These are phyloP conservation scores for Scleropages formosus DNA, from an alignment of 2,797 vertebrate genomes.

Conservation along the genomic window DNA sequence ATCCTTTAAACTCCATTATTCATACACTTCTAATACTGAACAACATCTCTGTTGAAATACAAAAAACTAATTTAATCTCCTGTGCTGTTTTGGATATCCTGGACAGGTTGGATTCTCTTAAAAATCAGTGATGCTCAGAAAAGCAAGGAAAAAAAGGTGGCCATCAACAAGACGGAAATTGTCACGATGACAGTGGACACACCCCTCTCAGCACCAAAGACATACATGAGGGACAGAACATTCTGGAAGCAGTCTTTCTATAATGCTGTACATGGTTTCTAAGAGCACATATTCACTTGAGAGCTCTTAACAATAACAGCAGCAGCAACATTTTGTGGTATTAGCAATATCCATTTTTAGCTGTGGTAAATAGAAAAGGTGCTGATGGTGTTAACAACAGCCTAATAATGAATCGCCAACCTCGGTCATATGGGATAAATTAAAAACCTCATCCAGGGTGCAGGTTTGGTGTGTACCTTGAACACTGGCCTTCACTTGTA, in stretches of 20 bases:
- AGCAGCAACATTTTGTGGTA: background rate
- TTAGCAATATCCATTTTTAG: constrained; percentile 23
- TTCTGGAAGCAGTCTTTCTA: too few relatives aligned
- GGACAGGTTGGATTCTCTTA: too few relatives aligned
- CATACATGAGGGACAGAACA: too few relatives aligned
- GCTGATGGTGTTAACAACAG: constrained; percentile 5
- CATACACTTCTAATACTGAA: background rate
- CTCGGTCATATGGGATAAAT: background rate
- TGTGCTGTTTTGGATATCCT: background rate
- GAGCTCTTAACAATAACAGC: too few relatives aligned
- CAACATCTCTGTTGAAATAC: background rate
- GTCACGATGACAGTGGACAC: too few relatives aligned
- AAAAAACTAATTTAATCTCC: constrained; percentile 9
- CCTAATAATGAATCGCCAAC: background rate
- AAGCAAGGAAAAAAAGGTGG: too few relatives aligned
- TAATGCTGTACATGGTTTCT: too few relatives aligned
- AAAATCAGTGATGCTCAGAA: too few relatives aligned
- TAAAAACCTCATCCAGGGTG: constrained; percentile 1
- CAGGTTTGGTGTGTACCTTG: background rate
- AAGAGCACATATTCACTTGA: too few relatives aligned
- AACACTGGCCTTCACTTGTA: background rate
- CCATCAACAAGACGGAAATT: too few relatives aligned
- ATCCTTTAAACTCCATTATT: constrained; percentile 5
- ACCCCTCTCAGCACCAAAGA: too few relatives aligned
- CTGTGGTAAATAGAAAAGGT: background rate